Evolutionary conservation across 2,113 vertebrate species (phyloP).

Genomic region (Murina feae): DNA sequence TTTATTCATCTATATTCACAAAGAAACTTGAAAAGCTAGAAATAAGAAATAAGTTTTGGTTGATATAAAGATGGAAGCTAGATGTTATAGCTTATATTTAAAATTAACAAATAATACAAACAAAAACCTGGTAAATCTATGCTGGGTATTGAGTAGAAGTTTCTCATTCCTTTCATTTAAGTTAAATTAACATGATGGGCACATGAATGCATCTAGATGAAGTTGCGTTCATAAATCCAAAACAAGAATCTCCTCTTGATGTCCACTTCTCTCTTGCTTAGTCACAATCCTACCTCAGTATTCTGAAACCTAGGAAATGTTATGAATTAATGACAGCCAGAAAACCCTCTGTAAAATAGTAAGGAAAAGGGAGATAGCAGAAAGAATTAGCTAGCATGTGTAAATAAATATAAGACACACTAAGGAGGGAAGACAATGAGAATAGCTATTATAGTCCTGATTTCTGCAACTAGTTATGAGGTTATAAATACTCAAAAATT

Average conservation of each 20-base stretch:
- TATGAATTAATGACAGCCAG: neutral
- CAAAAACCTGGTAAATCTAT: neutral
- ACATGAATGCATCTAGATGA: neutral
- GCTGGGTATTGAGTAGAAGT: neutral
- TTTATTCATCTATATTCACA: neutral
- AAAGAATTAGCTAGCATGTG: neutral
- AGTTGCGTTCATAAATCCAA: neutral
- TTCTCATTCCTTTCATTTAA: neutral
- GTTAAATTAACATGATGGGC: neutral
- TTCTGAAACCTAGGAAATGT: neutral
- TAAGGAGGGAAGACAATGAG: neutral
- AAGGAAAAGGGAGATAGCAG: neutral
- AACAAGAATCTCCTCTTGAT: neutral
- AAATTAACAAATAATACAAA: neutral
- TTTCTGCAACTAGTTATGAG: neutral
- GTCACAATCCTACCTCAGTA: neutral
- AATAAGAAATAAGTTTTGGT: neutral
- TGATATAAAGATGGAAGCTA: neutral
- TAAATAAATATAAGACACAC: neutral
- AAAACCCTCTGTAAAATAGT: neutral
- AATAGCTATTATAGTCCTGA: neutral
- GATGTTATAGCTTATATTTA: neutral
- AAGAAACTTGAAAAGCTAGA: neutral
- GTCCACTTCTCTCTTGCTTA: neutral
- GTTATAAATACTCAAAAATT: neutral